Evolutionary conservation across 2,888 invertebrate species (phyloP).

Genomic region (Cremastinae sp.): DNA sequence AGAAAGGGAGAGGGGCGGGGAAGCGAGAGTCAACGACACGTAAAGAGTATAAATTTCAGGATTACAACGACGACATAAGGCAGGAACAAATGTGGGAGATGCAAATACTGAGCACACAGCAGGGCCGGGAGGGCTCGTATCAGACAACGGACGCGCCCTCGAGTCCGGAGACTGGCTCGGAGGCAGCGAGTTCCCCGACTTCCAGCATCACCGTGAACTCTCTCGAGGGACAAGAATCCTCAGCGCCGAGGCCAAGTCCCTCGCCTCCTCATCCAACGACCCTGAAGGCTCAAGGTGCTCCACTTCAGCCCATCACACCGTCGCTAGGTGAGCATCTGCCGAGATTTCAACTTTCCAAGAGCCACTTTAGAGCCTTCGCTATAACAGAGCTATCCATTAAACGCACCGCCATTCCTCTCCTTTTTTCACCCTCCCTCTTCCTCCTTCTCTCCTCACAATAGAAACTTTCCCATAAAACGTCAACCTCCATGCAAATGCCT

Average conservation of each 20-base stretch:
- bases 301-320: constrained; percentile 68
- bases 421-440: neutral
- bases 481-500: constrained; percentile 11
- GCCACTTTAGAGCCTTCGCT: constrained; percentile 26
- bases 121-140: constrained; percentile 73
- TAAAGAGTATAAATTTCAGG: constrained; percentile 81
- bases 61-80: constrained; percentile 94
- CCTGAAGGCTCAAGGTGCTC: constrained; percentile 69
- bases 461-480: constrained; percentile 3
- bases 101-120: constrained; percentile 87
- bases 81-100: constrained; percentile 96
- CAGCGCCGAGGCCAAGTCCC: constrained; percentile 67
- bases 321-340: constrained; percentile 69
- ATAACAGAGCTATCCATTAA: constrained; percentile 21
- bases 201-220: constrained; percentile 73
- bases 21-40: constrained; percentile 22
- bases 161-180: constrained; percentile 73
- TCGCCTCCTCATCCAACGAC: constrained; percentile 71
- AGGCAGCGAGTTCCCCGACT: constrained; percentile 72
- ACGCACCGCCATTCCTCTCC: neutral
- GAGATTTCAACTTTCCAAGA: constrained; percentile 48
- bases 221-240: constrained; percentile 71
- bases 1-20: neutral
- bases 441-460: neutral
- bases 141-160: constrained; percentile 71